Evolutionary conservation across 1,140 invertebrate genomes (phyloP).

Genomic region (Pseudomyrmex gracilis): DNA sequence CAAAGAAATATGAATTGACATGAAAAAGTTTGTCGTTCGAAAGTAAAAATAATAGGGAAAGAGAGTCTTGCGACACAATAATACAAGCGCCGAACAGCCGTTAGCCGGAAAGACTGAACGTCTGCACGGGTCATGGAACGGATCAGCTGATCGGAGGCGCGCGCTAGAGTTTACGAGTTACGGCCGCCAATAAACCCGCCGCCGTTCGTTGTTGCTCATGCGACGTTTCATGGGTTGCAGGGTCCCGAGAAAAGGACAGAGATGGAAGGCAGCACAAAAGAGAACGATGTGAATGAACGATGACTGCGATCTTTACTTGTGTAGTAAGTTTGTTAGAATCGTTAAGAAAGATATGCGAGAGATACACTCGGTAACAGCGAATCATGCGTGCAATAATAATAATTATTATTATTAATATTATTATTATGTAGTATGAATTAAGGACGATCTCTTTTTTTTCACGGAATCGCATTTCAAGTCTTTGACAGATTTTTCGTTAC

Average conservation of each 20-base stretch:
- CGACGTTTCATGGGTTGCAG: conserved; percentile 82
- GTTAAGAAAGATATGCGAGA: not conserved
- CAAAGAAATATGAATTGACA: not conserved
- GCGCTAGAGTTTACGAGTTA: conserved; percentile 85
- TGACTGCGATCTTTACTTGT: conserved; percentile 64
- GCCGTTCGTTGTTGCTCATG: conserved; percentile 83
- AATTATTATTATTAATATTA: too few relatives aligned
- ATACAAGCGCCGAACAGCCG: conserved; percentile 61
- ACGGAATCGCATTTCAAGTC: not conserved
- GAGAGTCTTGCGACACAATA: conserved; percentile 14
- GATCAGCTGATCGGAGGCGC: conserved; percentile 86
- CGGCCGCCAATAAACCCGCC: conserved; percentile 85
- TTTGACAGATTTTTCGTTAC: not conserved
- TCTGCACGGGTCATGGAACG: conserved; percentile 82
- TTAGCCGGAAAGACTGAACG: conserved; percentile 75
- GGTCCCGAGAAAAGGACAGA: conserved; percentile 74
- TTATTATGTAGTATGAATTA: conserved; percentile 19
- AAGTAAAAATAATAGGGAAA: not conserved
- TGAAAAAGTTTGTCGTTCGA: not conserved
- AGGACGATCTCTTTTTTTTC: not conserved
- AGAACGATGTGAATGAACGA: conserved; percentile 80
- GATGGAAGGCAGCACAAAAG: conserved; percentile 71
- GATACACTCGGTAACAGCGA: not conserved
- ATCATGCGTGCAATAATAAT: conserved; percentile 12
- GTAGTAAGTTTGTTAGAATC: conserved; percentile 29